A percentile compares a stretch with the other conserved stretches of the same genome.
phyloP scores from a whole-genome alignment of 2,113 vertebrate species.

The Eonycteris spelaea region DNA sequence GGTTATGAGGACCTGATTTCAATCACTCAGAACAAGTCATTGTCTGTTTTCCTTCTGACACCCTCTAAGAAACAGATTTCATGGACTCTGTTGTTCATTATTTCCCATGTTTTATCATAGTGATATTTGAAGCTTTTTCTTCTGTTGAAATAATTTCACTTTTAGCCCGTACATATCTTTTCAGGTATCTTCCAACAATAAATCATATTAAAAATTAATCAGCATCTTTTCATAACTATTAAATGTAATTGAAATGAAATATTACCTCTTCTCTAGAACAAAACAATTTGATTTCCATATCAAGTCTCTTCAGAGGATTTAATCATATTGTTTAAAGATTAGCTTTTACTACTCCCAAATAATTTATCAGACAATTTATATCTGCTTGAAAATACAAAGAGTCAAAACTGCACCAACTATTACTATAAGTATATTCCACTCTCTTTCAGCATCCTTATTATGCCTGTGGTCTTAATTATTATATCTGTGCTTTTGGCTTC shows the following conservation, averaged over 20 bases:
- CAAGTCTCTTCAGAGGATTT: background rate
- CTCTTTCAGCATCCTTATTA: background rate
- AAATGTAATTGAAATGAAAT: background rate
- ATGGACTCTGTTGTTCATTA: background rate
- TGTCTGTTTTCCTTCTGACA: background rate
- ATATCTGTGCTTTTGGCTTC: background rate
- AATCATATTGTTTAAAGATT: background rate
- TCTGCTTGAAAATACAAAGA: background rate
- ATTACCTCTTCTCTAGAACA: background rate
- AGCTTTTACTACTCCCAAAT: background rate
- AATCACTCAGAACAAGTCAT: background rate
- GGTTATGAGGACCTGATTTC: background rate
- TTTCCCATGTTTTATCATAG: background rate
- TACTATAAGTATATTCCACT: background rate
- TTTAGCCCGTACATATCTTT: background rate
- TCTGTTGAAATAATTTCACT: background rate
- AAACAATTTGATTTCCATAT: background rate
- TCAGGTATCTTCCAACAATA: background rate
- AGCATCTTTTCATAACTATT: background rate
- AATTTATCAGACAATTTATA: background rate
- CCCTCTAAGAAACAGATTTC: background rate
- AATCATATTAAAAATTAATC: background rate
- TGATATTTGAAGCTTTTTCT: background rate
- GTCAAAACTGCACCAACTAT: background rate
- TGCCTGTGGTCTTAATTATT: background rate